Base-by-base conservation (phyloP, 1,140 invertebrate species). In the Phocides pigmalion region DNA sequence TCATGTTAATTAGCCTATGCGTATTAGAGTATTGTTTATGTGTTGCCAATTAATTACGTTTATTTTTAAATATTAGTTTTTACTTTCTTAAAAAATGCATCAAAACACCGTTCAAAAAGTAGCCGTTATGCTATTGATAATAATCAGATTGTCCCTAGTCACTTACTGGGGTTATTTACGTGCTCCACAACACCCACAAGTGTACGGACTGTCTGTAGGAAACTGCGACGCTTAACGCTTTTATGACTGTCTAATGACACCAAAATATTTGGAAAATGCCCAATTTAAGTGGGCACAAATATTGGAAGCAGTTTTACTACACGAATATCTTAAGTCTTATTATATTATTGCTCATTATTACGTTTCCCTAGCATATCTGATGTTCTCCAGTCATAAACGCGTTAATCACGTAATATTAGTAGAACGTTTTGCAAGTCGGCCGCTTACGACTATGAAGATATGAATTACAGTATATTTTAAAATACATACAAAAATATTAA, bases 401-500 rank as follows among this genome's bases (percentile, higher is more conserved):
- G 59, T 54, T 65, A 51, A 69, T 70, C 61, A 67, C 54, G 68
- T 28, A 54, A 22, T 67, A 82, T 84, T 81, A 87, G 82, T 87
- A 90, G 84, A 90, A 90, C 77, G 79, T 87, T 90, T 87, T 87
- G 86, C 71, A 64, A 58, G 69, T 67, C 68, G 22, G 59, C 84
- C 82, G 62, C 84, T 90, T 89, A 89, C 68, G 81, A 76, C 88
- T 90, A 90, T 90, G 81, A 84, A 89, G 88, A 91, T 91, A 91
- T 89, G 88, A 90, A 80, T 86, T 87, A 89, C 81, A 86, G 82
- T 90, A 87, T 81, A 88, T 84, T 83, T 84, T 87, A 90, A 90
- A 89, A 89, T 89, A 91, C 88, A 88, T 91, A 91, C 75, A 91
- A 91, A 91, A 91, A 91, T 90, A 90, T 88, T 79, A 87, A 80